phyloP scores from a whole-genome alignment of 2,113 vertebrate genomes.

The Chroicocephalus ridibundus region DNA sequence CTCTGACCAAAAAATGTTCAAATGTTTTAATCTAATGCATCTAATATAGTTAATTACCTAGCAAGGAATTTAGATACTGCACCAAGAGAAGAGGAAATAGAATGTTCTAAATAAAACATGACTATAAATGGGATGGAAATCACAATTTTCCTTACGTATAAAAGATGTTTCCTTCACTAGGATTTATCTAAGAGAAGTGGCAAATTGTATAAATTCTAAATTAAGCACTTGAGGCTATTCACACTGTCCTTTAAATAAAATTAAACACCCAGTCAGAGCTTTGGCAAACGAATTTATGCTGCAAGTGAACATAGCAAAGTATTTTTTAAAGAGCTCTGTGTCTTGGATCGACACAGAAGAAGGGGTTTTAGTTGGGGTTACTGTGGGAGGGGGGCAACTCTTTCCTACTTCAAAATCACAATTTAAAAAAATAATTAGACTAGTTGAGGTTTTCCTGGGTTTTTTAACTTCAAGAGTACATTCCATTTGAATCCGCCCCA shows the following conservation, averaged over 20 bases:
- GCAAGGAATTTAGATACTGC: background rate
- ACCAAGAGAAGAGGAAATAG: background rate
- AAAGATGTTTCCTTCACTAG: background rate
- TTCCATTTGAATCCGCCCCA: background rate
- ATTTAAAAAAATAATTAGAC: background rate
- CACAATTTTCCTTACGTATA: background rate
- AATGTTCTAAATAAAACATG: background rate
- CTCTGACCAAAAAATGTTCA: background rate
- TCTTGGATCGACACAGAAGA: background rate
- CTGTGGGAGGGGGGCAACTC: background rate
- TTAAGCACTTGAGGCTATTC: background rate
- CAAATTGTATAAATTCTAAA: background rate
- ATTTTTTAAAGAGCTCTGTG: background rate
- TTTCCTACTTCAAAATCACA: background rate
- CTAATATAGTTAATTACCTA: conserved; percentile 29
- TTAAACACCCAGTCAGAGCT: background rate
- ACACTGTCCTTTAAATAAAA: conserved; percentile 11
- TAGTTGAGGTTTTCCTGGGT: background rate
- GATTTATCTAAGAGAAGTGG: background rate
- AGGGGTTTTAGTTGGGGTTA: background rate
- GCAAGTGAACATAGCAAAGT: background rate
- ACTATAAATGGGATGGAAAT: background rate
- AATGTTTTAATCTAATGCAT: background rate
- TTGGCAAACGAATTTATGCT: background rate
- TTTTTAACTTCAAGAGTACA: background rate